phyloP scores from a whole-genome alignment of 2,888 invertebrate genomes.

The Stratiomys singularior region DNA sequence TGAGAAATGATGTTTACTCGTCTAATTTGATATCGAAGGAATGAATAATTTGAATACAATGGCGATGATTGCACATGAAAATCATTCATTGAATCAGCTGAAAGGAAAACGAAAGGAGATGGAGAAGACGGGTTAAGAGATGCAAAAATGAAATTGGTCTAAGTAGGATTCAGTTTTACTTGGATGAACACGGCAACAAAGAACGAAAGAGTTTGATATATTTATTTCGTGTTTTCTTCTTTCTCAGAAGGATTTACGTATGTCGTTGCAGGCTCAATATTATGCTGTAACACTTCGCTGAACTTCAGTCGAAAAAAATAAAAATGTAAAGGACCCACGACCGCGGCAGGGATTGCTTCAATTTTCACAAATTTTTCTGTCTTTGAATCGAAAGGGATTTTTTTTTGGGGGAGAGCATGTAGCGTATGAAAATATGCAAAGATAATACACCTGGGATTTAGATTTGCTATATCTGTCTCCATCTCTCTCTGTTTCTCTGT shows the following conservation, averaged over 20 bases:
- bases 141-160: too few species aligned
- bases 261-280: too few species aligned
- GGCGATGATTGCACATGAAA: conserved; percentile 42
- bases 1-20: conserved; percentile 29
- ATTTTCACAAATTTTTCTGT: background rate
- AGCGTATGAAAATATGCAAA: too few species aligned
- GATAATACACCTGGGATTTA: background rate
- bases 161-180: too few species aligned
- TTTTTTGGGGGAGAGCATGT: background rate
- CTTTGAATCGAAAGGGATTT: background rate
- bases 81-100: conserved; percentile 10
- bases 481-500: background rate
- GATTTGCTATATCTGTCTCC: background rate
- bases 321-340: background rate
- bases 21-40: conserved; percentile 43
- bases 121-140: too few species aligned
- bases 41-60: conserved; percentile 46
- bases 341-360: background rate
- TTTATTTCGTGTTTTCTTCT: too few species aligned
- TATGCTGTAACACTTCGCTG: too few species aligned
- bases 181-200: background rate
- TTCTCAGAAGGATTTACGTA: too few species aligned
- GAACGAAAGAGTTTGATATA: too few species aligned
- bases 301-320: too few species aligned
- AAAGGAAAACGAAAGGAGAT: background rate